Base-by-base conservation (phyloP, 2,797 vertebrate species). In the Melanotaenia boesemani region DNA sequence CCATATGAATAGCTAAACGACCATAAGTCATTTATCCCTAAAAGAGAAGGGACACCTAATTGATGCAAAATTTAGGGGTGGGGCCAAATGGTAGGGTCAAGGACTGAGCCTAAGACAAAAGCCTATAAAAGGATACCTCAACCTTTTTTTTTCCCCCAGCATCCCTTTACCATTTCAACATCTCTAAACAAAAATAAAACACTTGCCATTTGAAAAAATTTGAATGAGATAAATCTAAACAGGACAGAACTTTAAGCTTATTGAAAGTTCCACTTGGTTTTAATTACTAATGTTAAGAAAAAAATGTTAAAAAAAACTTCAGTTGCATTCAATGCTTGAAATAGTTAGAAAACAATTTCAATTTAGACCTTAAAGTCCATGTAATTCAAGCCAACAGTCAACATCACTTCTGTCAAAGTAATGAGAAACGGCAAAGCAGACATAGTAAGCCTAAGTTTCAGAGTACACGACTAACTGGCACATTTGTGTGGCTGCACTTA, bases 401-500 rank as follows among this genome's bases (percentile, higher is more conserved):
- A 56, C 54, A 67, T 69, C 69, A 44, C 63, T 79, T 78, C 56
- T 34, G 41, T 68, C 73, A 36, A 69, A 80, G 74, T 63, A 10
- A 28, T 20, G 15, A 52, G 75, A 65, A 79, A 76, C 57, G 74
- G 77, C 26, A 26, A 69, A 67, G 76, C 66, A 34, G 59, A 36
- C 70, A 37, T 11, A 6, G 63, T 68, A 34, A 30, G 37, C 18
- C 20, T 46, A 67, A 69, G 58, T 56, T 60, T 64, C 56, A 22
- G 52, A 79, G 70, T 22, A 70, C 2, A 20, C 56, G 67, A 74
- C 77, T 85, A 91, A 88, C 80, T 84, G 83, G 80, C 77, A 78
- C 79, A 13, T 46, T 65, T 79, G 74, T 82, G 60, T 65, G 83
- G 80, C 86, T 80, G 72, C 84, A 80, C 80, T 90, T 74, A 81